Percentiles rank a stretch among this genome's conserved stretches.
Evolutionary conservation across 2,797 vertebrate genomes (phyloP).

Genomic region (Micromesistius poutassou): DNA sequence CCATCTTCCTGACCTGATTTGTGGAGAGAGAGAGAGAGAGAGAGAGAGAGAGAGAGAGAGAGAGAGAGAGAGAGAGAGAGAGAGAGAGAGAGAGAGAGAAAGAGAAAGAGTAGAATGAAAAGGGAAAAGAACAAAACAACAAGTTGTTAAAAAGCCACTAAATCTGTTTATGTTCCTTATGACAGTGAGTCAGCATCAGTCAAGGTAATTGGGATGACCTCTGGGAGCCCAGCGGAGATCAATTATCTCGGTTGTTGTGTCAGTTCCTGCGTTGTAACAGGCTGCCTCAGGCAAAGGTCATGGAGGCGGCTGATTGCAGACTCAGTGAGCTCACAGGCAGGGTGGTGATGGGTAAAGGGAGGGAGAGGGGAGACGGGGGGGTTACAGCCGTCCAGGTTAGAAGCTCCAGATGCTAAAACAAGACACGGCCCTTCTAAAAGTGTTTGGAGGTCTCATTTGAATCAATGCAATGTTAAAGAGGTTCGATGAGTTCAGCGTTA

Average conservation of each 20-base stretch:
- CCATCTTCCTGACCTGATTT: slow-evolving; percentile 50
- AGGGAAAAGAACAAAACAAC: background rate
- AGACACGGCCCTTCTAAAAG: background rate
- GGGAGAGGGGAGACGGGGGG: background rate
- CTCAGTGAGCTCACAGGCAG: slow-evolving; percentile 6
- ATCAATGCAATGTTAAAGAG: background rate
- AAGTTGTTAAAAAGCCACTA: background rate
- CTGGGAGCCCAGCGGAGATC: slow-evolving; percentile 37
- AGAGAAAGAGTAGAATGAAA: background rate
- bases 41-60: background rate
- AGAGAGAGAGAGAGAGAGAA: background rate
- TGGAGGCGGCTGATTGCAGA: slow-evolving; percentile 32
- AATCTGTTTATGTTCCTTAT: slow-evolving; percentile 23
- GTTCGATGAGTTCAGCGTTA: background rate
- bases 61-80: background rate
- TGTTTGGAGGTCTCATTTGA: background rate
- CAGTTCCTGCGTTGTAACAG: slow-evolving; percentile 38
- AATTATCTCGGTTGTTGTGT: slow-evolving; percentile 53
- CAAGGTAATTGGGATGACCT: slow-evolving; percentile 60
- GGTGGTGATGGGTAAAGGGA: background rate
- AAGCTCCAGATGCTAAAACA: background rate
- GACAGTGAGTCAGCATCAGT: slow-evolving; percentile 14
- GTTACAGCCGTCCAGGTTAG: background rate
- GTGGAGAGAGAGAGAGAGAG: slow-evolving; percentile 53
- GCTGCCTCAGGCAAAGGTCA: slow-evolving; percentile 55